phyloP scores from a whole-genome alignment of 1,140 invertebrate species.

The Arctopsyche grandis region DNA sequence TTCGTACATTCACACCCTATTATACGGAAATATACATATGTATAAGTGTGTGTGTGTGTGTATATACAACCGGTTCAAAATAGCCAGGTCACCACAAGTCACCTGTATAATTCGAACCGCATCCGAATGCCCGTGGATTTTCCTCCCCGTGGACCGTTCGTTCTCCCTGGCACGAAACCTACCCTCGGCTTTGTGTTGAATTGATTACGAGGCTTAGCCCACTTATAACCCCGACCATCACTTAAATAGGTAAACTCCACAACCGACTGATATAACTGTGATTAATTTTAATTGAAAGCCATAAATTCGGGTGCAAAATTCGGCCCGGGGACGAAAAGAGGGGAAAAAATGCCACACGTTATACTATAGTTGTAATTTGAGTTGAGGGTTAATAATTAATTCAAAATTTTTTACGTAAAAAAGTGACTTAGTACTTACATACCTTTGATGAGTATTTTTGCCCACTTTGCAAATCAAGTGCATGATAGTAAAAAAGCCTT shows the following conservation, averaged over 20 bases:
- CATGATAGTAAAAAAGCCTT: no score
- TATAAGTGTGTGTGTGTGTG: neutral
- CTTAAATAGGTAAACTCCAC: conserved; percentile 33
- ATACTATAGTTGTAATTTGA: no score
- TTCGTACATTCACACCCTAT: neutral
- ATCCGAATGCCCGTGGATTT: conserved; percentile 12
- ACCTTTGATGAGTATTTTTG: no score
- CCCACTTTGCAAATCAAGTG: no score
- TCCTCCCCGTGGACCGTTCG: no score
- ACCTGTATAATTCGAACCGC: conserved; percentile 38
- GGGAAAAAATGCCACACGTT: no score
- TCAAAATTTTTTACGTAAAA: no score
- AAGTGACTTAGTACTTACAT: no score
- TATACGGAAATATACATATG: neutral
- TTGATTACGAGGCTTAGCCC: conserved; percentile 39
- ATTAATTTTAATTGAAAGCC: conserved; percentile 23
- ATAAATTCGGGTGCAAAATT: neutral
- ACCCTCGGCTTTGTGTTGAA: conserved; percentile 34
- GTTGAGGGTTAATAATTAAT: no score
- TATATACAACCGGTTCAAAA: conserved; percentile 1
- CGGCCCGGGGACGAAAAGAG: neutral
- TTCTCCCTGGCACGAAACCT: neutral
- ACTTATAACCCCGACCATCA: conserved; percentile 27
- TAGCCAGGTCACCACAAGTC: conserved; percentile 34
- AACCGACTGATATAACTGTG: conserved; percentile 23